Evolutionary conservation across 2,797 vertebrate species (phyloP), one percentile per base, ranked within the genome.

Genomic region (Acipenser oxyrinchus): DNA sequence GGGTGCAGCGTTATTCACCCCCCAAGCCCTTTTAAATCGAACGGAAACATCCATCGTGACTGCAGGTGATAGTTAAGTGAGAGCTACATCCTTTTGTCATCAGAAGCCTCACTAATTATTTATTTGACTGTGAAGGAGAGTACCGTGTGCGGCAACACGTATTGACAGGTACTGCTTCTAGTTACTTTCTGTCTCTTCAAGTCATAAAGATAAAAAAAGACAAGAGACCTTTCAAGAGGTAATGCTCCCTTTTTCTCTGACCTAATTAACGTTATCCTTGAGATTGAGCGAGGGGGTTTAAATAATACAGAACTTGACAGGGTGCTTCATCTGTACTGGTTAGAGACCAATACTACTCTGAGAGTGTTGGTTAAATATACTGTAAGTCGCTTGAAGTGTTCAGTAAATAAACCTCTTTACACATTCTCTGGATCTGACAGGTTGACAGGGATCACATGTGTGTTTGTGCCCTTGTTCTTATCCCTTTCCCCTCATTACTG

Each of bases 401-500:
- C 37, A 37, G 37, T 37, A 37, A 37, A 4, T 37, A 37, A 37
- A 37, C 37, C 37, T 37, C 37, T 37, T 37, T 37, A 37, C 5
- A 37, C 37, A 37, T 37, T 37, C 37, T 37, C 37, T 37, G 5
- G 37, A 4, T 37, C 37, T 37, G 37, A 37, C 37, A 37, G 37
- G 37, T 37, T 13, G 55, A 58, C 11, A 6, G 55, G 15, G 55
- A 11, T 4, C 13, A 12, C 1, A 12, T 10, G 55, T n/a, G 64
- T 57, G 63, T 65, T 8, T 49, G 6, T 65, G 23, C 12, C 23
- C 50, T 53, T 53, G 1, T n/a, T 73, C 74, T 70, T 68, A 75
- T 72, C 55, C 52, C 76, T 76, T 58, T 70, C 66, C 64, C 68
- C 68, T 76, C 74, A 4, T 73, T 71, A 18, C 75, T 57, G 69